Evolutionary conservation across 2,888 invertebrate genomes (phyloP).

Genomic region (Plebejus melissa): DNA sequence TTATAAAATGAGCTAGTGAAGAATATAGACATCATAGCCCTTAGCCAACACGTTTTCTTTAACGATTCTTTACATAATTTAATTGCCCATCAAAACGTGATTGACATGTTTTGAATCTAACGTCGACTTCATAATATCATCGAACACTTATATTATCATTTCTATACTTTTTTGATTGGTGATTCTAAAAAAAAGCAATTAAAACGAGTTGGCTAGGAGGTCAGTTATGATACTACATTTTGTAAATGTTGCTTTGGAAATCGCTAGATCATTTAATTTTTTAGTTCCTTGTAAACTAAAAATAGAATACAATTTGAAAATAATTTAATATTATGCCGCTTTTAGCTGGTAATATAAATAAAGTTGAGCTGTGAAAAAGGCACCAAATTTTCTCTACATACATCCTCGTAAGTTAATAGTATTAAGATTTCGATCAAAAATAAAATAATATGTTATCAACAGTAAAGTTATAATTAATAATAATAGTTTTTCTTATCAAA

Average conservation of each 20-base stretch:
- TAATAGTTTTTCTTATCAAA: too few relatives aligned
- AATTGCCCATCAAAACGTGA: too few relatives aligned
- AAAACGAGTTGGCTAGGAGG: too few relatives aligned
- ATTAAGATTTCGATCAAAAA: background rate
- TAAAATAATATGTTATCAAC: background rate
- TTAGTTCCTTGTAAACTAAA: too few relatives aligned
- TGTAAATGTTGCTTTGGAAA: background rate
- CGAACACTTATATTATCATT: too few relatives aligned
- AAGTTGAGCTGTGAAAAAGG: slow-evolving; percentile 18
- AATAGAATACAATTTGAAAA: background rate
- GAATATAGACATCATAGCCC: background rate
- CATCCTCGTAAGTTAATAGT: background rate
- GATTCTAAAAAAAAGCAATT: too few relatives aligned
- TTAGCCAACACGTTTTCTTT: too few relatives aligned
- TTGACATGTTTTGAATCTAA: too few relatives aligned
- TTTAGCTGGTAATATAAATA: background rate
- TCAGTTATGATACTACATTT: background rate
- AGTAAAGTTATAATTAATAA: background rate
- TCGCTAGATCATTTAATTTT: too few relatives aligned
- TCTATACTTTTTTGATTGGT: too few relatives aligned
- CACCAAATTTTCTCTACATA: slow-evolving; percentile 12
- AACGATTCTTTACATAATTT: too few relatives aligned
- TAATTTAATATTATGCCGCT: background rate
- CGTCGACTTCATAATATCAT: too few relatives aligned
- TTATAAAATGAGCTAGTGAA: background rate